A percentile compares a stretch with the other conserved stretches of the same genome.
phyloP scores from a whole-genome alignment of 2,888 invertebrate species.

The Xanthia icteritia region DNA sequence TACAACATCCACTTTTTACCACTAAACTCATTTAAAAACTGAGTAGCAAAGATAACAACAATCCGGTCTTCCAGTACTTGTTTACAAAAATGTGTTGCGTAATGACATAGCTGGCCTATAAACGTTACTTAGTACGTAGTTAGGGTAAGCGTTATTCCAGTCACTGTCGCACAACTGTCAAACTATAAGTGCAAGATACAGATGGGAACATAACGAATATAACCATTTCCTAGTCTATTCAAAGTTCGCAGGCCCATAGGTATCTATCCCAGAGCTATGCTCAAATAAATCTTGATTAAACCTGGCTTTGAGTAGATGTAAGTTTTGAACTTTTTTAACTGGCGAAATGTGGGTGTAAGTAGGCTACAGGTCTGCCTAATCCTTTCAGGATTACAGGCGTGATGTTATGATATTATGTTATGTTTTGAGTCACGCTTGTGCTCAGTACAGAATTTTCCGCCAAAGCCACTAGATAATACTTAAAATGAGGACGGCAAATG shows the following conservation, averaged over 20 bases:
- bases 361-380: no score
- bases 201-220: not conserved
- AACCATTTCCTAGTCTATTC: not conserved
- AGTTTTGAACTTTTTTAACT: no score
- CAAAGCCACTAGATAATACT: not conserved
- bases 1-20: no score
- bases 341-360: not conserved
- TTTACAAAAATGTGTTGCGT: no score
- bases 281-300: not conserved
- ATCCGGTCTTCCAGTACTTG: no score
- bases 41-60: no score
- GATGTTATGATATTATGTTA: not conserved
- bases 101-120: no score
- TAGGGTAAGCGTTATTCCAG: no score
- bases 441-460: not conserved
- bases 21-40: no score
- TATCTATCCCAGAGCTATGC: not conserved
- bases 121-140: no score
- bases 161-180: no score
- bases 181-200: no score
- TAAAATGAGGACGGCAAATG: not conserved
- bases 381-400: not conserved
- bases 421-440: not conserved
- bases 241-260: not conserved
- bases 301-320: not conserved